Evolutionary conservation across 2,113 vertebrate genomes (phyloP), one percentile per base, ranked within the genome.

Genomic region (Murina feae): DNA sequence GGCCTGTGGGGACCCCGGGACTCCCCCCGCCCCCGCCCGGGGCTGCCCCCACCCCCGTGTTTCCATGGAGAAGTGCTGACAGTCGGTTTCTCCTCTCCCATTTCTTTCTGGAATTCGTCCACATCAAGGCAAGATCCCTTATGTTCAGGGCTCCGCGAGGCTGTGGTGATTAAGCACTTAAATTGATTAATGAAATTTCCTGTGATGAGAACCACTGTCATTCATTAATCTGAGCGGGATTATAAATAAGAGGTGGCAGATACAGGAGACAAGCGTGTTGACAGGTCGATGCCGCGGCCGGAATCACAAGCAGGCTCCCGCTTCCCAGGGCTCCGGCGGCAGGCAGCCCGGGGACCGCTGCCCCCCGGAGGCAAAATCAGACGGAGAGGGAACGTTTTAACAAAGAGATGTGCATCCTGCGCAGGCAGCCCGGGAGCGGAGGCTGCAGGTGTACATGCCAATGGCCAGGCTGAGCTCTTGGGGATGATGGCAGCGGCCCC

Each of bases 131-230:
- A 92, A 96, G 97, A 96, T 97, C 97, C 96, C 95, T 97, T 94
- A 44, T 72, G 79, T 85, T 93, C 0, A 0, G 92, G 97, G 97
- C 97, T 98, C 97, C 95, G 92, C 91, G 35, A 94, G 98, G 97
- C 97, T 82, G 76, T 97, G 97, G 97, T 98, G 98, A 99, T 99
- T 98, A 98, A 98, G 98, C 98, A 98, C 98, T 98, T 98, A 98
- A 98, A 98, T 98, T 98, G 98, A 99, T 98, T 98, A 98, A 98
- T 98, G 98, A 98, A 96, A 98, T 98, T 98, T 98, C 98, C 98
- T 98, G 98, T 98, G 98, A 98, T 98, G 98, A 98, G 98, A 98
- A 98, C 98, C 93, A 98, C 98, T 98, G 98, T 98, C 98, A 98
- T 98, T 98, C 98, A 98, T 98, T 98, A 98, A 98, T 98, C 98